These are phyloP conservation scores for Squalus acanthias DNA, from an alignment of 2,797 vertebrate genomes.

Conservation along the genomic window DNA sequence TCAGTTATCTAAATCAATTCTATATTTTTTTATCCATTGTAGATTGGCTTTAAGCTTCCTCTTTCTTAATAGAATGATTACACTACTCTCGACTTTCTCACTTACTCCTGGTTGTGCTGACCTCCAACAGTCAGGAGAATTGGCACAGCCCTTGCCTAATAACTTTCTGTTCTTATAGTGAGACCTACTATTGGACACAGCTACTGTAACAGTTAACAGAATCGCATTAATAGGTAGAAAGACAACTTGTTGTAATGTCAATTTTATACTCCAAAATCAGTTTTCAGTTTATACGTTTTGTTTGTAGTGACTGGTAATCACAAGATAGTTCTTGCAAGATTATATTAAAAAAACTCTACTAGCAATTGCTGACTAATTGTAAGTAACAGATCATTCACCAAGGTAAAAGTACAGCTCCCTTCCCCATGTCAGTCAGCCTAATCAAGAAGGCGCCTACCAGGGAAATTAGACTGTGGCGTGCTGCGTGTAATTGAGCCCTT, in stretches of 20 bases:
- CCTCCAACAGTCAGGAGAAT: neutral
- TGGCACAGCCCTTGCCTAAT: neutral
- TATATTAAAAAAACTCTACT: neutral
- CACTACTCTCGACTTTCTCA: neutral
- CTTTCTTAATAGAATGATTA: neutral
- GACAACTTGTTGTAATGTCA: neutral
- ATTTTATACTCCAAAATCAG: neutral
- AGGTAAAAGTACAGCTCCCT: neutral
- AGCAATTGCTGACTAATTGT: neutral
- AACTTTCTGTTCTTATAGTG: neutral
- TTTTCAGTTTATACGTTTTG: neutral
- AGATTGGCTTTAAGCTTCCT: neutral
- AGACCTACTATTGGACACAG: neutral
- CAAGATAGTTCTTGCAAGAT: neutral
- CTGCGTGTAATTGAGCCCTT: conserved; percentile 21
- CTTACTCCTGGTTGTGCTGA: neutral
- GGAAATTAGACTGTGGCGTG: neutral
- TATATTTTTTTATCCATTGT: neutral
- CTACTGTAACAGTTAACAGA: neutral
- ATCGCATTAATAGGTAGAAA: neutral
- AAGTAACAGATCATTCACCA: neutral
- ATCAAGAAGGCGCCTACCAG: neutral
- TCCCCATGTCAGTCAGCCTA: neutral
- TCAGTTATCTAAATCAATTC: neutral
- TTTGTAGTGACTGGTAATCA: neutral